These are phyloP conservation scores for Sebastes nivosus DNA, from an alignment of 2,797 vertebrate genomes.

Conservation along the genomic window DNA sequence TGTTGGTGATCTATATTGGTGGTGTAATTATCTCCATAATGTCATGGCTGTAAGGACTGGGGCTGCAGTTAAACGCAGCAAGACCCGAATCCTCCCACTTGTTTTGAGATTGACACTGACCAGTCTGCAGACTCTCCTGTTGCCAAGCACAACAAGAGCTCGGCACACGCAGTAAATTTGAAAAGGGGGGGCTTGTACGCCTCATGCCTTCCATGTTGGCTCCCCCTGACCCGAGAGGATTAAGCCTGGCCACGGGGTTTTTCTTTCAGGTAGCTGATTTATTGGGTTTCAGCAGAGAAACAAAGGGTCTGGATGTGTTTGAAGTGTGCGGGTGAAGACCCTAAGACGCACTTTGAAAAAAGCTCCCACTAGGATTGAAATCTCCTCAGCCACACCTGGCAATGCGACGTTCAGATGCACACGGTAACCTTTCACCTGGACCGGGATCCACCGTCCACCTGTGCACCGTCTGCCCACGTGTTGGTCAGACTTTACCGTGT, in stretches of 20 bases:
- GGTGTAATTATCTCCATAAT: conserved; percentile 48
- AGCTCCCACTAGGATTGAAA: conserved; percentile 63
- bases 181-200: conserved; percentile 51
- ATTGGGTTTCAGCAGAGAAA: conserved; percentile 66
- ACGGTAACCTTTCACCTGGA: conserved; percentile 43
- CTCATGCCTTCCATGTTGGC: conserved; percentile 32
- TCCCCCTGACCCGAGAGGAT: conserved; percentile 62
- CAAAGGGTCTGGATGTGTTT: conserved; percentile 74
- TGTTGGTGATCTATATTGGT: conserved; percentile 33
- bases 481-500: neutral
- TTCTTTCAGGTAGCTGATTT: conserved; percentile 72
- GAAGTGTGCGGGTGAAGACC: conserved; percentile 75
- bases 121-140: conserved; percentile 29
- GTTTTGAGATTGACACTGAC: conserved; percentile 29
- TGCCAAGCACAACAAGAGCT: conserved; percentile 47
- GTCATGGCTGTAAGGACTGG: conserved; percentile 15
- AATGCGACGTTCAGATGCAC: conserved; percentile 45
- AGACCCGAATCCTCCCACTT: conserved; percentile 32
- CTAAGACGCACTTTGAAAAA: conserved; percentile 65
- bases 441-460: conserved; percentile 39
- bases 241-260: conserved; percentile 54
- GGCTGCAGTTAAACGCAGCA: neutral
- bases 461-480: neutral
- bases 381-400: conserved; percentile 68
- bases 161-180: conserved; percentile 25